phyloP scores from a whole-genome alignment of 1,140 invertebrate genomes.

The Melitaea cinxia region DNA sequence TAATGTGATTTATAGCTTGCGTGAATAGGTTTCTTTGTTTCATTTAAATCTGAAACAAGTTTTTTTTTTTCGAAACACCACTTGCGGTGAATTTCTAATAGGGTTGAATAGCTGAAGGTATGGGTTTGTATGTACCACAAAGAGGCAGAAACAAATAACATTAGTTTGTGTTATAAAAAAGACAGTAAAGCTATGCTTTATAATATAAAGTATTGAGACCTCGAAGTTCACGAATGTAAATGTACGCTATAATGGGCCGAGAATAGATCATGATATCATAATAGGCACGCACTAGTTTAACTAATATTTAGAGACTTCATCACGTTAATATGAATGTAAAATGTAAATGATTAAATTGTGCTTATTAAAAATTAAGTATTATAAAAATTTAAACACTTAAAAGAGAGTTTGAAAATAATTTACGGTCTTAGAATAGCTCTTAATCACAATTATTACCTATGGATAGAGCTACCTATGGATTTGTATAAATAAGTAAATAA shows the following conservation, averaged over 20 bases:
- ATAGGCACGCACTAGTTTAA: slow-evolving; percentile 37
- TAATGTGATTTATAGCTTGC: slow-evolving; percentile 65
- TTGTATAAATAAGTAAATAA: too few species aligned
- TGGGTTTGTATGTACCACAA: slow-evolving; percentile 8
- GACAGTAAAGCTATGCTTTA: slow-evolving; percentile 29
- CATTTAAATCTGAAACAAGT: slow-evolving; percentile 35
- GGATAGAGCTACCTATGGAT: too few species aligned
- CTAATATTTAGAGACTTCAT: slow-evolving; percentile 28
- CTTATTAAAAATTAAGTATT: background rate
- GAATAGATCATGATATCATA: slow-evolving; percentile 74
- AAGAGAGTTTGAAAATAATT: too few species aligned
- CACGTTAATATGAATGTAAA: background rate
- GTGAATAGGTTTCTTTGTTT: slow-evolving; percentile 58
- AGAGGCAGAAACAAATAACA: slow-evolving; percentile 9
- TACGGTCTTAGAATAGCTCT: too few species aligned
- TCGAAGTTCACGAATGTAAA: slow-evolving; percentile 55
- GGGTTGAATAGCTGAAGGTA: slow-evolving; percentile 28
- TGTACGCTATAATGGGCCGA: slow-evolving; percentile 52
- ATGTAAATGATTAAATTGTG: background rate
- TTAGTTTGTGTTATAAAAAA: slow-evolving; percentile 30
- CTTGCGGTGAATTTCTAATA: slow-evolving; percentile 70
- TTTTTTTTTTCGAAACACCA: slow-evolving; percentile 68
- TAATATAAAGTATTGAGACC: slow-evolving; percentile 55
- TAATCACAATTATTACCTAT: too few species aligned
- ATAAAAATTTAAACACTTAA: too few species aligned